Evolutionary conservation across 2,797 vertebrate genomes (phyloP), one percentile per base, ranked within the genome.

Genomic region (Hippocampus kuda): DNA sequence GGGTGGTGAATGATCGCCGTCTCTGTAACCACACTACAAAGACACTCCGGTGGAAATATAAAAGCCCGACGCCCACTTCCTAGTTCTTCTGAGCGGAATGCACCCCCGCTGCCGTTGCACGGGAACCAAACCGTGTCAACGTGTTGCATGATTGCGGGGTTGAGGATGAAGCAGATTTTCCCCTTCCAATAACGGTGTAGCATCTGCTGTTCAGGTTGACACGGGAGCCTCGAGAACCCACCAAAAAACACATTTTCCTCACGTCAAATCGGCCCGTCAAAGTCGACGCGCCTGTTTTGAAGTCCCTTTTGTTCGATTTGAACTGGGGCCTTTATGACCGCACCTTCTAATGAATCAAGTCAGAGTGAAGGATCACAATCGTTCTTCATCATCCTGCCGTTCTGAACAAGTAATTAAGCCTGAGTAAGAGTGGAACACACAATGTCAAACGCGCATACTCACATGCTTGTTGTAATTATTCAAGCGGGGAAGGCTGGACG

Each of bases 391-490:
- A 64, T 79, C 66, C 62, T 1, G 66, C 44, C 64, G 41, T 67
- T 56, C 57, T 70, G 65, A 38, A 41, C 70, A 63, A 76, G 78
- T 78, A 68, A 34, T 77, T 77, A 75, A 71, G 71, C 76, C 41
- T 16, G 3, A n/a, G 65, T 20, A 66, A 44, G 63, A 61, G 79
- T 67, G 71, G 76, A 80, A 81, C 76, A 79, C 76, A 78, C 81
- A 73, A 71, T 59, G 54, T 79, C 77, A 77, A 77, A 75, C 71
- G 53, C 9, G 51, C 38, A 69, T 64, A 73, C 68, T 68, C 4
- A 0, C 54, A 63, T 42, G 63, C 72, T 74, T 49, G 79, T 69
- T 74, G 85, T 86, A 87, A 87, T 87, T 84, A 77, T 78, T 75
- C 69, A 44, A 60, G 71, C 71, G 57, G 67, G 26, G 27, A 27